These are phyloP conservation scores for Esox lucius DNA, from an alignment of 2,797 vertebrate genomes.

Conservation along the genomic window DNA sequence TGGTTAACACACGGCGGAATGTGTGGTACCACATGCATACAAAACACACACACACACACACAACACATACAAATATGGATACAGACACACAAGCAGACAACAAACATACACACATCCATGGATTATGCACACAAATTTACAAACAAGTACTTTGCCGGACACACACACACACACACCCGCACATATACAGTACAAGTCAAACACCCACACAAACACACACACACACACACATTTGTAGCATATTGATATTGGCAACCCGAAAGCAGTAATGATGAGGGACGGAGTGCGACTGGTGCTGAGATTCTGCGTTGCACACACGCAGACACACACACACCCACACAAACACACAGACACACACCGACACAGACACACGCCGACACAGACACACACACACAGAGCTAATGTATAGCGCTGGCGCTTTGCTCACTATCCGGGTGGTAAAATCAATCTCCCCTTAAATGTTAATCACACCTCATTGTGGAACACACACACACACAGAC, in stretches of 20 bases:
- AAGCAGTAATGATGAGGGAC: constrained; percentile 18
- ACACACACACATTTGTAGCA: constrained; percentile 11
- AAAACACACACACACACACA: background rate
- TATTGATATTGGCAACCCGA: constrained; percentile 41
- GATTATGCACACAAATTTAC: background rate
- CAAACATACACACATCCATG: background rate
- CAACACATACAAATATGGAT: background rate
- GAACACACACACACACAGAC: background rate
- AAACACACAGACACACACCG: background rate
- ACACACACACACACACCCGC: constrained; percentile 1
- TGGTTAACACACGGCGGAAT: constrained; percentile 35
- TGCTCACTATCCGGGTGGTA: constrained; percentile 16
- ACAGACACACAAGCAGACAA: background rate
- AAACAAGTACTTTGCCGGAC: background rate
- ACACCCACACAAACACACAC: constrained; percentile 10
- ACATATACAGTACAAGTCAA: background rate
- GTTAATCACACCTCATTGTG: constrained; percentile 8
- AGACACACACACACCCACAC: background rate
- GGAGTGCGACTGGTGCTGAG: constrained; percentile 16
- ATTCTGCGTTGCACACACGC: constrained; percentile 5
- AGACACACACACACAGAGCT: background rate
- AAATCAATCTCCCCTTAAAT: constrained; percentile 18
- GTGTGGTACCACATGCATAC: background rate
- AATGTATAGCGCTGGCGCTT: background rate
- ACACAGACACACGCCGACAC: background rate